phyloP scores from a whole-genome alignment of 2,797 vertebrate species.

The Chaunax sp. region DNA sequence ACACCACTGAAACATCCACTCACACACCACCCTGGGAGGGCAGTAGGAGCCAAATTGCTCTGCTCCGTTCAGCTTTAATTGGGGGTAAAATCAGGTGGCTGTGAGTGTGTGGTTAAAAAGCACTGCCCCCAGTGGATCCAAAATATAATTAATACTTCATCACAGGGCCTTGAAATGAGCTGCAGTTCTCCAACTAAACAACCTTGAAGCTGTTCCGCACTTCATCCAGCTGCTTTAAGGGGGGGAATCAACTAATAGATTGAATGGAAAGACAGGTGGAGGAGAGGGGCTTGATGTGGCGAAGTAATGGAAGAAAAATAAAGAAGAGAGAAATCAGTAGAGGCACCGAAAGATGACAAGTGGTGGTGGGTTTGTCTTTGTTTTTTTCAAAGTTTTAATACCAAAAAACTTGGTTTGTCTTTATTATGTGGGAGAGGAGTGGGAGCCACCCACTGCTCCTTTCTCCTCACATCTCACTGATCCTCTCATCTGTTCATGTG shows the following conservation, averaged over 20 bases:
- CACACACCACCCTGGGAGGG: slow-evolving; percentile 44
- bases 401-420: slow-evolving; percentile 20
- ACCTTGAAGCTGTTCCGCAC: slow-evolving; percentile 38
- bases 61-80: slow-evolving; percentile 69
- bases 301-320: background rate
- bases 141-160: slow-evolving; percentile 76
- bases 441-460: slow-evolving; percentile 22
- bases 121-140: slow-evolving; percentile 52
- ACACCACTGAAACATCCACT: slow-evolving; percentile 22
- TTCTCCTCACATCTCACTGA: slow-evolving; percentile 36
- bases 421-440: slow-evolving; percentile 29
- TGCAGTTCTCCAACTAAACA: slow-evolving; percentile 44
- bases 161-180: slow-evolving; percentile 66
- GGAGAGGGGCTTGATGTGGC: background rate
- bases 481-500: slow-evolving; percentile 61
- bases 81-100: slow-evolving; percentile 71
- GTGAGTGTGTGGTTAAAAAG: slow-evolving; percentile 63
- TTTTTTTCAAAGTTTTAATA: slow-evolving; percentile 15
- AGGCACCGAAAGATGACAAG: background rate
- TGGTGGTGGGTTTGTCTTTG: background rate
- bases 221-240: slow-evolving; percentile 22
- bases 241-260: background rate
- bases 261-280: background rate
- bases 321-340: background rate
- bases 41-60: slow-evolving; percentile 52